Evolutionary conservation across 2,113 vertebrate genomes (phyloP).

Genomic region (Grantiella picta): DNA sequence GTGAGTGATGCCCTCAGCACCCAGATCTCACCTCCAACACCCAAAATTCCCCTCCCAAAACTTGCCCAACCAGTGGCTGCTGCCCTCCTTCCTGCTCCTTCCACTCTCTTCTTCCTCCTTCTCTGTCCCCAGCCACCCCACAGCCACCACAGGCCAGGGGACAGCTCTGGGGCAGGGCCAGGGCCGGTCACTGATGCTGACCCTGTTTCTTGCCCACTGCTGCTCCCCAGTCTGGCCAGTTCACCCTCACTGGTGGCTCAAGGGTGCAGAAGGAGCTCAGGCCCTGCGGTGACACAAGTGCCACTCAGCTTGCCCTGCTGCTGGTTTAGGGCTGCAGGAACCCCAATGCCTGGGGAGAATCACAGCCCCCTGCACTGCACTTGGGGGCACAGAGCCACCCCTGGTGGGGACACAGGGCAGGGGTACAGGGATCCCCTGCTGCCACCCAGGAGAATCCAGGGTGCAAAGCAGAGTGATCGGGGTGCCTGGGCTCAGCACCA

Average conservation of each 20-base stretch:
- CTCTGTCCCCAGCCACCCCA: not conserved
- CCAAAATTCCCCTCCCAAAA: not conserved
- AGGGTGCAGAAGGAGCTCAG: not conserved
- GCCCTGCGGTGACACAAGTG: not conserved
- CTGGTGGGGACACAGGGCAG: not conserved
- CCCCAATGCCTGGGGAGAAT: not conserved
- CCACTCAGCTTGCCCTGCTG: not conserved
- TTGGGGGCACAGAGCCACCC: fast-evolving
- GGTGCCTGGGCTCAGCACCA: not conserved
- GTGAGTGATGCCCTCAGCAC: not conserved
- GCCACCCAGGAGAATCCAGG: fast-evolving
- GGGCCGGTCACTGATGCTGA: not conserved
- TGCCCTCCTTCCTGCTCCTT: not conserved
- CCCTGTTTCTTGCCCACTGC: fast-evolving
- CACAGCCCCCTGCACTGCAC: not conserved
- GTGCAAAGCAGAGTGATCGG: fast-evolving
- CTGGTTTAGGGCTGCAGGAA: not conserved
- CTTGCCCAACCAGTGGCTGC: not conserved
- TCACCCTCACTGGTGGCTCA: not conserved
- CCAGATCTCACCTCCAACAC: not conserved
- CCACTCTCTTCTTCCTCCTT: not conserved
- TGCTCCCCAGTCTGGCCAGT: not conserved
- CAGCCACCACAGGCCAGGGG: not conserved
- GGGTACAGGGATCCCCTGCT: not conserved
- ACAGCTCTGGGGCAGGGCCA: not conserved